Evolutionary conservation across 2,888 invertebrate species (phyloP), one percentile per base, ranked within the genome.

Genomic region (Magallana nippona): DNA sequence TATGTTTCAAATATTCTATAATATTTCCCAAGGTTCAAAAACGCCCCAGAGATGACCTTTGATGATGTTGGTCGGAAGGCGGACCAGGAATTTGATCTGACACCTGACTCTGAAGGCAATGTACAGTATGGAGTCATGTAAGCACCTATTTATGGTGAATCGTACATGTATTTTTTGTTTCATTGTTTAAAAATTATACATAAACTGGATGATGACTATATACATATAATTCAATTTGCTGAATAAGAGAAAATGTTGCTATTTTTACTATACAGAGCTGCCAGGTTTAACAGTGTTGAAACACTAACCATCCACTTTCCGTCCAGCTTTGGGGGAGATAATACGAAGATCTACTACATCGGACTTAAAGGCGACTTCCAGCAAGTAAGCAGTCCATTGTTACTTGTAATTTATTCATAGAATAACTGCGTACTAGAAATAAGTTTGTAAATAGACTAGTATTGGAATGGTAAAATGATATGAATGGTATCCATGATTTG

Each of bases 301-400:
- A 97, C 99, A 95, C 95, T 99, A 86, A 96, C 97, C 2, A 95
- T 99, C 91, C 97, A 98, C 95, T 98, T 99, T 93, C 97, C 98
- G 11, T 95, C 95, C 19, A 98, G 98, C 94, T 98, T 97, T 95
- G 98, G 98, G 60, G 93, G 90, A 58, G 94, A 93, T 15, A 91
- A 89, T 19, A 94, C 94, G 5, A 96, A 96, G 92, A 96, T 99
- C 86, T 97, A 97, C 93, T 99, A 99, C 93, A 99, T 99, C 92
- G 99, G 98, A 13, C 95, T 99, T 71, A 96, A 97, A 93, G 99
- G 99, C 32, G 99, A 99, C 95, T 99, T 97, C 95, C 95, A 96
- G 15, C 96, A 96, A 91, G 95, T 94, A 89, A 83, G 63, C 62
- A 1, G 63, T 44, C 44, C 44, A 44, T 44, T 44, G 44, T 44